Evolutionary conservation across 2,113 vertebrate species (phyloP).

Genomic region (Thalassoma bifasciatum): DNA sequence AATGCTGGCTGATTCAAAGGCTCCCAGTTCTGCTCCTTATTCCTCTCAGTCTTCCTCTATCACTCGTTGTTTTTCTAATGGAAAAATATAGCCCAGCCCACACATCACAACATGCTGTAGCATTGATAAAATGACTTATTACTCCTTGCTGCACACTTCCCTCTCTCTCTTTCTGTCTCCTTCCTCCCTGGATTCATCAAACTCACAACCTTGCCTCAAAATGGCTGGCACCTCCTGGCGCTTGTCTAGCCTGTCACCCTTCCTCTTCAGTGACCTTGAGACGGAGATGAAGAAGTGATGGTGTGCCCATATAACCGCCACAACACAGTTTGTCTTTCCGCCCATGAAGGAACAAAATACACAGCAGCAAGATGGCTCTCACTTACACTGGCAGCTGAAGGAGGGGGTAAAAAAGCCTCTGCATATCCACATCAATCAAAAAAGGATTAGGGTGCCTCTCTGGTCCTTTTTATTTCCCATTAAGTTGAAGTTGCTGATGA

Average conservation of each 20-base stretch:
- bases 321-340: conserved; percentile 20
- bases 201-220: conserved; percentile 55
- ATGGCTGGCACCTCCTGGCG: conserved; percentile 68
- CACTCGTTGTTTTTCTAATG: conserved; percentile 55
- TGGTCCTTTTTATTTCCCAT: conserved; percentile 65
- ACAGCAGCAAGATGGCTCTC: conserved; percentile 44
- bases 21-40: conserved; percentile 52
- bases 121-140: conserved; percentile 77
- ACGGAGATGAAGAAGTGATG: conserved; percentile 63
- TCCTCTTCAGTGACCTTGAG: conserved; percentile 78
- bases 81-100: conserved; percentile 43
- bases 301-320: conserved; percentile 51
- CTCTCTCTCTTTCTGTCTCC: not conserved
- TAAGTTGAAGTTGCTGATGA: conserved; percentile 69
- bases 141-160: conserved; percentile 51
- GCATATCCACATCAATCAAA: conserved; percentile 76
- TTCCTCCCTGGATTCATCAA: conserved; percentile 66
- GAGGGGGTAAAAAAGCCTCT: conserved; percentile 10
- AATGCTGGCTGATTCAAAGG: conserved; percentile 63
- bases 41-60: conserved; percentile 58
- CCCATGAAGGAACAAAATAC: conserved; percentile 9
- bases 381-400: conserved; percentile 49
- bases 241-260: conserved; percentile 69
- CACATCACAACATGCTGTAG: conserved; percentile 67
- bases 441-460: conserved; percentile 66